These are phyloP conservation scores for Gortyna flavago DNA, from an alignment of 2,888 invertebrate genomes.

Conservation along the genomic window DNA sequence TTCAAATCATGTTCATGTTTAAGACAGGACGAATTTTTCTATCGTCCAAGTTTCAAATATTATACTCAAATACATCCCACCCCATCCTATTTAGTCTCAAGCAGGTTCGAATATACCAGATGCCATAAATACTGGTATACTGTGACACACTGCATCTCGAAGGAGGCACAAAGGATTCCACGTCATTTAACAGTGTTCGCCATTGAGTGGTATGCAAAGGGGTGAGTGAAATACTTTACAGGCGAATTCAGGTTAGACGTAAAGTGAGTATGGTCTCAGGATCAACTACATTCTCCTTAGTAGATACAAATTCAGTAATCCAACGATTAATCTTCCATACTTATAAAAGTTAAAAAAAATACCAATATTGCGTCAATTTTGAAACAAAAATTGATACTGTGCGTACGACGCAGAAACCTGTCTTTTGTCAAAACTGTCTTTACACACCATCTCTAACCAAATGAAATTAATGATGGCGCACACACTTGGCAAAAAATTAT, in stretches of 20 bases:
- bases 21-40: background rate
- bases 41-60: background rate
- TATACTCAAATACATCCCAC: background rate
- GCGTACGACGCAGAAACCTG: background rate
- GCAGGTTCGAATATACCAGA: slow-evolving; percentile 7
- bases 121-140: slow-evolving; percentile 30
- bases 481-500: background rate
- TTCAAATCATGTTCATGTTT: background rate
- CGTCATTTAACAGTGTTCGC: slow-evolving; percentile 8
- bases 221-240: slow-evolving; percentile 21
- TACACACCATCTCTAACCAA: background rate
- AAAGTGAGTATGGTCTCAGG: background rate
- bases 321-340: background rate
- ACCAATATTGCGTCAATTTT: background rate
- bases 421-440: background rate
- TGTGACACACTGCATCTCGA: slow-evolving; percentile 29
- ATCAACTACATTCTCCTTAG: background rate
- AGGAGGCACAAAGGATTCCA: slow-evolving; percentile 46
- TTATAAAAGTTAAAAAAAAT: background rate
- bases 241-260: background rate
- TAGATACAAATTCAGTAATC: background rate
- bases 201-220: slow-evolving; percentile 15
- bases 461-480: background rate
- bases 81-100: background rate
- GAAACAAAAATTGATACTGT: background rate